These are phyloP conservation scores for Sussaba pulchella DNA, from an alignment of 2,888 invertebrate species.

Conservation along the genomic window DNA sequence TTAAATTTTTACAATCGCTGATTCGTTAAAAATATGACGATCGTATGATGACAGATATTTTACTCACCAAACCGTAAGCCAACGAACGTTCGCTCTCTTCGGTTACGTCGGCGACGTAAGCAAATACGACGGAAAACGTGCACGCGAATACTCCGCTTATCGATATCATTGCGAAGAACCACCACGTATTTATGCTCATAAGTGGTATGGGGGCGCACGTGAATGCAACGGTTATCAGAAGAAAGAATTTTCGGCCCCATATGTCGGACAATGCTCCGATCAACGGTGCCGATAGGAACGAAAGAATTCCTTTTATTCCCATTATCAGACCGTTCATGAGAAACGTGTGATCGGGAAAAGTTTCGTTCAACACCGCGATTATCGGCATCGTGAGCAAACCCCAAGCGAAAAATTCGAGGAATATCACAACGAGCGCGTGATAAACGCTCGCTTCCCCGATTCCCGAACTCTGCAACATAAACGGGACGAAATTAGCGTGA, in stretches of 20 bases:
- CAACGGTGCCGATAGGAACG: constrained; percentile 98
- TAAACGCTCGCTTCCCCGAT: constrained; percentile 98
- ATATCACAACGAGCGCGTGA: constrained; percentile 99
- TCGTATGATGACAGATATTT: too few relatives aligned
- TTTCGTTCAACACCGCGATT: constrained; percentile 96
- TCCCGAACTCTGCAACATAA: constrained; percentile 89
- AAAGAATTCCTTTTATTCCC: constrained; percentile 98
- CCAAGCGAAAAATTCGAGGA: constrained; percentile 99
- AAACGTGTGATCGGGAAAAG: constrained; percentile 99
- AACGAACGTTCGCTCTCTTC: constrained; percentile 97
- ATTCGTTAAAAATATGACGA: too few relatives aligned
- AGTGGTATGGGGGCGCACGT: constrained; percentile 99
- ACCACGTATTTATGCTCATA: constrained; percentile 99
- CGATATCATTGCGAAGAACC: constrained; percentile 99
- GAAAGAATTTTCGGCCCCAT: constrained; percentile 99
- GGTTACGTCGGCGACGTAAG: constrained; percentile 99
- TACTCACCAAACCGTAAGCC: constrained; percentile 95
- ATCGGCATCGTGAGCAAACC: constrained; percentile 99
- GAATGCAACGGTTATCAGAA: constrained; percentile 98
- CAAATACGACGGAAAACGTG: constrained; percentile 99
- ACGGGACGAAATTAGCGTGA: constrained; percentile 68
- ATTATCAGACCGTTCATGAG: constrained; percentile 99
- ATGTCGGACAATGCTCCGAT: constrained; percentile 99
- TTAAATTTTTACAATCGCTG: background rate
- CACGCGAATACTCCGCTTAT: constrained; percentile 99